A percentile compares a stretch with the other conserved stretches of the same genome.
Evolutionary conservation across 1,140 invertebrate genomes (phyloP).

Genomic region (Archegozetes longisetosus): DNA sequence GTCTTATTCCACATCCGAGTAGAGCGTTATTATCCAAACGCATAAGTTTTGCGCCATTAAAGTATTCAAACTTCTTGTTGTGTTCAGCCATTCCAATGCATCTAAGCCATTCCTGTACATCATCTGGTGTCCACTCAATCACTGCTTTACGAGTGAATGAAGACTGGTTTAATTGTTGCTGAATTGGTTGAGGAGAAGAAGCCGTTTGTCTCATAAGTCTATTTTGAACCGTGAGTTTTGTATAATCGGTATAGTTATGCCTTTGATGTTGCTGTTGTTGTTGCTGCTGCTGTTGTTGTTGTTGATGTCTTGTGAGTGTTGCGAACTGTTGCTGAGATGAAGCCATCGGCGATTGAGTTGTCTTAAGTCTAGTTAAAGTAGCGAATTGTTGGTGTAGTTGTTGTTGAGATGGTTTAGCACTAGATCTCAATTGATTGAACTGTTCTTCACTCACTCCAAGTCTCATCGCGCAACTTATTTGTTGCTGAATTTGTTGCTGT

Average conservation of each 20-base stretch:
- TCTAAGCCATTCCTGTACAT: slow-evolving; percentile 37
- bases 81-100: slow-evolving; percentile 37
- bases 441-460: not conserved
- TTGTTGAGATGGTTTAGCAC: no score
- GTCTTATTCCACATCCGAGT: slow-evolving; percentile 36
- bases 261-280: slow-evolving; percentile 17
- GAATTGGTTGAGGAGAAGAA: slow-evolving; percentile 1
- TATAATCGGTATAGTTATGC: slow-evolving; percentile 21
- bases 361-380: not conserved
- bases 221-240: slow-evolving; percentile 16
- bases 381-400: slow-evolving; percentile 10
- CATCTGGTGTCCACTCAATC: slow-evolving; percentile 32
- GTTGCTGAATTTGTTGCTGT: not conserved
- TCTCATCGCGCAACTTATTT: not conserved
- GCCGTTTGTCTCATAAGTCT: slow-evolving; percentile 4
- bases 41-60: slow-evolving; percentile 34
- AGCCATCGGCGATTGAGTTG: not conserved
- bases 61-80: slow-evolving; percentile 31
- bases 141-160: slow-evolving; percentile 20
- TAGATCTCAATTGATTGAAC: not conserved
- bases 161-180: not conserved
- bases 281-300: slow-evolving; percentile 27
- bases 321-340: slow-evolving; percentile 17
- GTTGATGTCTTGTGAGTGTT: slow-evolving; percentile 24
- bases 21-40: slow-evolving; percentile 36